A percentile compares a stretch with the other conserved stretches of the same genome.
Conservation (phyloP, 1,140 invertebrate genomes). For the Nebria ingens region DNA sequence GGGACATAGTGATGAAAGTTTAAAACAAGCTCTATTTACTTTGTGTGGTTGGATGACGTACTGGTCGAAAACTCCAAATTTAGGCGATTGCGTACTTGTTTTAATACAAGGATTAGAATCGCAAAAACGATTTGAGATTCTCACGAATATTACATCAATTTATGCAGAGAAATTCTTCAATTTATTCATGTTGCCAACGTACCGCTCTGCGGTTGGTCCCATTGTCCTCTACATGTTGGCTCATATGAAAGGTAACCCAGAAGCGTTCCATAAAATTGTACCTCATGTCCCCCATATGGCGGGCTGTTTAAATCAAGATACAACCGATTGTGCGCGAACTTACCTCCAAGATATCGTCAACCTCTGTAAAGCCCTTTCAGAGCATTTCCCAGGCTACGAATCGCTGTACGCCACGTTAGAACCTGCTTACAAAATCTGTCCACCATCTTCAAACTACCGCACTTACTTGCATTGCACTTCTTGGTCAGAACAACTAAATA, state of each 20-base stretch:
- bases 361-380: conserved; percentile 36
- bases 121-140: conserved; percentile 37
- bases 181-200: conserved; percentile 34
- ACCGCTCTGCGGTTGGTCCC: conserved; percentile 35
- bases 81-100: conserved; percentile 41
- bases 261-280: conserved; percentile 38
- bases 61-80: conserved; percentile 38
- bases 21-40: conserved; percentile 35
- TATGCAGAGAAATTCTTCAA: conserved; percentile 37
- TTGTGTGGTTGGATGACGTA: conserved; percentile 41
- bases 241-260: conserved; percentile 35
- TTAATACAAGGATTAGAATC: conserved; percentile 41
- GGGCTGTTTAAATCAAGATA: conserved; percentile 32
- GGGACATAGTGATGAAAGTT: conserved; percentile 33
- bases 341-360: conserved; percentile 40
- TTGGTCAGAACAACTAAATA: conserved; percentile 19
- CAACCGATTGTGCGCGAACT: conserved; percentile 29
- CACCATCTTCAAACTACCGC: conserved; percentile 17
- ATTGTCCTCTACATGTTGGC: conserved; percentile 44
- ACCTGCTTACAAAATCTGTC: conserved; percentile 20
- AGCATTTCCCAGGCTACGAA: conserved; percentile 37
- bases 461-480: conserved; percentile 20
- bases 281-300: conserved; percentile 30
- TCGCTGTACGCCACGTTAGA: conserved; percentile 31
- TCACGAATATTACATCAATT: conserved; percentile 38